phyloP scores from a whole-genome alignment of 2,888 invertebrate species.

The Philonicus albiceps region DNA sequence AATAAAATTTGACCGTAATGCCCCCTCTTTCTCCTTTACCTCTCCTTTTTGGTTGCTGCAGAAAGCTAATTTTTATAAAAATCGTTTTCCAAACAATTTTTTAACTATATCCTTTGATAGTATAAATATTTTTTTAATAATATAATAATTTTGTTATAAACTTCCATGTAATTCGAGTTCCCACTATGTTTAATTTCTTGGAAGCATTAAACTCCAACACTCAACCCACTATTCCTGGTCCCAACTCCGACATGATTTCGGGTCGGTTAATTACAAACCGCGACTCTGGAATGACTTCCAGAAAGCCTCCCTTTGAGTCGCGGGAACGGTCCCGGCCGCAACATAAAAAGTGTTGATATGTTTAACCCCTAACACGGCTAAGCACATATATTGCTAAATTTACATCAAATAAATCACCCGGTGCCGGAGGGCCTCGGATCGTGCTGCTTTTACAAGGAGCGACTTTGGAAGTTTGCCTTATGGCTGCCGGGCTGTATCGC shows the following conservation, averaged over 20 bases:
- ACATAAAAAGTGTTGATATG: constrained; percentile 16
- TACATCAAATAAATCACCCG: constrained; percentile 37
- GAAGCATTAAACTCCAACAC: not conserved
- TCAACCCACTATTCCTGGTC: not conserved
- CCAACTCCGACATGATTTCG: not conserved
- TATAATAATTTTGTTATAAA: not conserved
- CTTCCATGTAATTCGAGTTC: not conserved
- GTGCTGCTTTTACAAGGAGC: constrained; percentile 8
- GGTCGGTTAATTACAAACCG: constrained; percentile 9
- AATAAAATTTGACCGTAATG: no score
- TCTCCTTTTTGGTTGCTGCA: no score
- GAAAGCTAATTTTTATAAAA: no score
- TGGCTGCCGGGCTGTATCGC: not conserved
- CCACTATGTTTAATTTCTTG: not conserved
- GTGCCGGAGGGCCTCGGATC: not conserved
- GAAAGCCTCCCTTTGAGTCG: not conserved
- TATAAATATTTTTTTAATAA: not conserved
- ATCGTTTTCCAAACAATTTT: no score
- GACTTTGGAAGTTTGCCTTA: constrained; percentile 4
- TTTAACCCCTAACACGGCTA: constrained; percentile 27
- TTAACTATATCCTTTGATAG: no score
- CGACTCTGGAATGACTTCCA: not conserved
- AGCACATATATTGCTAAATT: constrained; percentile 36
- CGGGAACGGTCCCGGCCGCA: not conserved
- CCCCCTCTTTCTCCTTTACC: no score